Conservation (phyloP, 1,140 invertebrate species). For the Pantala flavescens region DNA sequence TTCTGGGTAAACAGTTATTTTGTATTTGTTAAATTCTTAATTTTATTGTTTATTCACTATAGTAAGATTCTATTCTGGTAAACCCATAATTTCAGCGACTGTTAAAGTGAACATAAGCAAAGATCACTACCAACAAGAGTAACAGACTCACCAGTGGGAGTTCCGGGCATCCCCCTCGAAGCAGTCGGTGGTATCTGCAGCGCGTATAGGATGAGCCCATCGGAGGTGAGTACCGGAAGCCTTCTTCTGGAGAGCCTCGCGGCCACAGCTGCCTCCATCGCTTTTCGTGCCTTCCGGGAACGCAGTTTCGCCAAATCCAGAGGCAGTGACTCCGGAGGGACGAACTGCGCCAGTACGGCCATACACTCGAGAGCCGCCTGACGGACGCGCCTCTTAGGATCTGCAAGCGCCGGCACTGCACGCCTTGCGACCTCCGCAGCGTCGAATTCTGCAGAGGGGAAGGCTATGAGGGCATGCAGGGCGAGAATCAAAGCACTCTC, state of each 20-base stretch:
- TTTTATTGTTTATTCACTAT: too few species aligned
- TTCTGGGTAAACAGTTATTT: too few species aligned
- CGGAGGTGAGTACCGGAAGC: slow-evolving; percentile 49
- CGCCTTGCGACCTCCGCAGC: slow-evolving; percentile 45
- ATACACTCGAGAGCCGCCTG: slow-evolving; percentile 71
- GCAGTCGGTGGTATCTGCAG: slow-evolving; percentile 35
- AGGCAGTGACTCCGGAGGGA: slow-evolving; percentile 37
- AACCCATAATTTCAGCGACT: too few species aligned
- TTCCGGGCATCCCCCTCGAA: slow-evolving; percentile 9
- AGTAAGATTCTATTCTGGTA: too few species aligned
- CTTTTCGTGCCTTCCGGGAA: slow-evolving; percentile 15
- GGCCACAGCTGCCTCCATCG: slow-evolving; percentile 38
- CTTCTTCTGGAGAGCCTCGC: slow-evolving; percentile 51
- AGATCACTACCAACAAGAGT: neutral
- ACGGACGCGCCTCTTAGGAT: slow-evolving; percentile 59
- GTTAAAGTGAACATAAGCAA: too few species aligned
- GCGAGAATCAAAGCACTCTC: slow-evolving; percentile 68
- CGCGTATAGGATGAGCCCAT: slow-evolving; percentile 58
- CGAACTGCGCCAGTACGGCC: slow-evolving; percentile 63
- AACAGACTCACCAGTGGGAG: slow-evolving; percentile 20
- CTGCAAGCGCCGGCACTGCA: slow-evolving; percentile 46
- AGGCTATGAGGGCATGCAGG: slow-evolving; percentile 63
- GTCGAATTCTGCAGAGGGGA: slow-evolving; percentile 72
- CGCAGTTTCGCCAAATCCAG: slow-evolving; percentile 5
- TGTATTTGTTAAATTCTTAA: too few species aligned